Base-by-base conservation (phyloP, 1,140 invertebrate species). In the Potamilus streckersoni region DNA sequence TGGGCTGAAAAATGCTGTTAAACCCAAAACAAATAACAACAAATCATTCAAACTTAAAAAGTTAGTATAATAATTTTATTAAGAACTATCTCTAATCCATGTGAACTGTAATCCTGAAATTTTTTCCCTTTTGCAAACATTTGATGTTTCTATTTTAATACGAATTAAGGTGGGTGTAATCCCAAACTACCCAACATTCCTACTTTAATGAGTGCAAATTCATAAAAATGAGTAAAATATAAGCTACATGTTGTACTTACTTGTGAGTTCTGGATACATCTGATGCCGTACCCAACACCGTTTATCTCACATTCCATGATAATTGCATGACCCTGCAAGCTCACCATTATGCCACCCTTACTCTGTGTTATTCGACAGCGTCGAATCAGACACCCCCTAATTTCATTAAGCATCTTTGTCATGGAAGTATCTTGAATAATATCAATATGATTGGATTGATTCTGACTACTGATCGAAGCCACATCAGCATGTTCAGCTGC, bases 301-400 rank as follows among this genome's bases (percentile, higher is more conserved):
- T 74, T 79, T 62, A 85, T 84, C 74, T 87, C 83, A 80, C 85
- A 85, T 67, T 82, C 80, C 60, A 82, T 82, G 62, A 87, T 74
- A 58, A 85, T 80, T 65, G 82, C 84, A 65, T 87, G 83, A 27
- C 79, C 85, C 72, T 87, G 85, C 15, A 85, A 74, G 57, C 82
- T 83, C 68, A 87, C 83, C 80, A 85, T 81, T 16, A 85, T 71
- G 14, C 82, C 85, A 1, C 83, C 85, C 70, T 85, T 87, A 78
- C 82, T 81, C 73, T 85, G 82, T 15, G 79, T 84, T 69, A 87
- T 84, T 15, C 83, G 81, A 76, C 85, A 87, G 27, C 82, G 79
- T 20, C 82, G 81, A n/a, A 87, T 81, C 62, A 85, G 62, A 73
- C 82, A 84, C 15, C 85, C 85, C 69, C 81, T 72, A 11, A 85